Evolutionary conservation across 2,797 vertebrate genomes (phyloP).

Genomic region (Pantherophis vulpinus): DNA sequence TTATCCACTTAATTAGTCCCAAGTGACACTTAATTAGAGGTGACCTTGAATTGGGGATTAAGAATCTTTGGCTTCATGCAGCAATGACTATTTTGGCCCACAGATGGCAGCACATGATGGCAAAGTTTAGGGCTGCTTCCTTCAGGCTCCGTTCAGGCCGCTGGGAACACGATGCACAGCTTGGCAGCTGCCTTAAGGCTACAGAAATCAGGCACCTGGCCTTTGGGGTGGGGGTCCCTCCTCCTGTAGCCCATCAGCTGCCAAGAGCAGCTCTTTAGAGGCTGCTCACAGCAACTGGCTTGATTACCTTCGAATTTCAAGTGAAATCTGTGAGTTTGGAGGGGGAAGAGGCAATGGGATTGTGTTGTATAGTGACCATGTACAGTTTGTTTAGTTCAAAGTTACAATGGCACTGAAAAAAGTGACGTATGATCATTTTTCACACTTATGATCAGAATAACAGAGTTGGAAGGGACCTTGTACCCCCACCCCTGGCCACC

Average conservation of each 20-base stretch:
- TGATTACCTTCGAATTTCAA: no score
- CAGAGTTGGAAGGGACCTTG: no score
- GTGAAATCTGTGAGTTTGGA: neutral
- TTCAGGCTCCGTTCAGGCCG: accelerated
- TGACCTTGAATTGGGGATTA: neutral
- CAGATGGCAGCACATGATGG: neutral
- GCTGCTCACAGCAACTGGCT: neutral
- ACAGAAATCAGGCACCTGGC: no score
- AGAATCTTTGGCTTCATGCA: no score
- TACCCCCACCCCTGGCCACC: no score
- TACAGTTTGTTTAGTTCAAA: neutral
- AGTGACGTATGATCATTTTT: neutral
- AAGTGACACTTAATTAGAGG: neutral
- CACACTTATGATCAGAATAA: neutral
- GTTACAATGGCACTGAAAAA: neutral
- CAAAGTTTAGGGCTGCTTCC: neutral
- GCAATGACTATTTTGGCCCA: neutral
- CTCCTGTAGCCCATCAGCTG: neutral
- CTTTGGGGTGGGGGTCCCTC: neutral
- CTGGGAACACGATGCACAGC: neutral
- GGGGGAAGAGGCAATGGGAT: neutral
- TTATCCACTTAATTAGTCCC: neutral
- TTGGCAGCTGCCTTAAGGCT: neutral
- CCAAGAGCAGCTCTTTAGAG: neutral
- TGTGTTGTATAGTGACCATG: neutral